Evolutionary conservation across 2,113 vertebrate genomes (phyloP).

Genomic region (Paracanthobrama guichenoti): DNA sequence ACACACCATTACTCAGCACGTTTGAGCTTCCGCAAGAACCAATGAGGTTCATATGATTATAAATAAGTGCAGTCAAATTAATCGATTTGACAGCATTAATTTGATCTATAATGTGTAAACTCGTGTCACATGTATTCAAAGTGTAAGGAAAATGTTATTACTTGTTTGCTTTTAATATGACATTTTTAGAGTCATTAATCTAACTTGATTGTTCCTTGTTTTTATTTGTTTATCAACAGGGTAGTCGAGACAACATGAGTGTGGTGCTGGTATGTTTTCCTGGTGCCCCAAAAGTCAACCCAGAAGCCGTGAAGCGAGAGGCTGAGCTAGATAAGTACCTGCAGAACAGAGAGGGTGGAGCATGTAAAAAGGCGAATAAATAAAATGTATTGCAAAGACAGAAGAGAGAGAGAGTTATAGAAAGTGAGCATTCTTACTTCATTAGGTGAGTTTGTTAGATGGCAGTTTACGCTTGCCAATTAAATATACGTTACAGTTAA

Average conservation of each 20-base stretch:
- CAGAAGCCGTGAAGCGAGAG: slow-evolving; percentile 86
- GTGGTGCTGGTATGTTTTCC: slow-evolving; percentile 89
- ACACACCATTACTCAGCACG: too few species aligned
- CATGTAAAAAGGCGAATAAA: slow-evolving; percentile 87
- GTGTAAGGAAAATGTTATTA: too few species aligned
- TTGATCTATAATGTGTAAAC: too few species aligned
- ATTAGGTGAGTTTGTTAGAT: slow-evolving; percentile 36
- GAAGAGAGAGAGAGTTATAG: slow-evolving; percentile 7
- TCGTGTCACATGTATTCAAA: too few species aligned
- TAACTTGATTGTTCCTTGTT: slow-evolving; percentile 55
- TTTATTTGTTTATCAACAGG: slow-evolving; percentile 68
- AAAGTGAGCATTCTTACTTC: slow-evolving; percentile 30
- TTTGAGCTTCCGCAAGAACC: too few species aligned
- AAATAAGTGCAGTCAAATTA: too few species aligned
- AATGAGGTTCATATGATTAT: too few species aligned
- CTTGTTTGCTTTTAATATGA: too few species aligned
- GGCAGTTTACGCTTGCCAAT: slow-evolving; percentile 31
- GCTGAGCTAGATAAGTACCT: slow-evolving; percentile 87
- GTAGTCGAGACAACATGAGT: slow-evolving; percentile 94
- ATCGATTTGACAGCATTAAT: too few species aligned
- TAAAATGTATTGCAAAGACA: slow-evolving; percentile 67
- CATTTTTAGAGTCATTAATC: too few species aligned
- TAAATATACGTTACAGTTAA: slow-evolving; percentile 1
- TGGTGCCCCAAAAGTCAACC: slow-evolving; percentile 88
- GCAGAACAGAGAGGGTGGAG: slow-evolving; percentile 90